Base-by-base conservation (phyloP, 30 jellyfish, hydroid and myxozoan genomes). In the Phacellophora camtschatica region DNA sequence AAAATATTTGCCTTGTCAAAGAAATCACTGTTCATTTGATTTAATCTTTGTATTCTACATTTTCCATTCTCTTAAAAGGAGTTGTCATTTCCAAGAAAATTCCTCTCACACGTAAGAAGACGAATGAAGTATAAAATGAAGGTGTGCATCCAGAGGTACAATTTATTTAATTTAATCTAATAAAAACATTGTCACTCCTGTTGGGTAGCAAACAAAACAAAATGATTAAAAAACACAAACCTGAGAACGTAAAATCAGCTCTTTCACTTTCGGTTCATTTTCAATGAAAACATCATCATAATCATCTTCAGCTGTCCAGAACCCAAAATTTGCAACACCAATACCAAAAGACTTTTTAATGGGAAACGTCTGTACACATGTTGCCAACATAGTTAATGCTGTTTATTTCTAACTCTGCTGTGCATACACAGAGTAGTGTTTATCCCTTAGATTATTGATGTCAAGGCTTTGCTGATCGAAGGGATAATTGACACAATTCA, bases 321-420 rank as follows among this genome's bases (percentile, higher is more conserved):
- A 80, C 1, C 91, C 91, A 34, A 80, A 66, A 35, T 80, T 80
- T 49, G 80, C 78, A 1, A 62, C 54, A 18, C 91, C 91, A 7
- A 55, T 25, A 18, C 84, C 91, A 51, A 55, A 49, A 39, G 84
- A 56, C 27, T 28, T 80, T 30, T 69, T 27, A 5, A 72, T 72
- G 0, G 86, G 18, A 32, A 72, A 51, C 20, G 62, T 53, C 42
- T 72, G 62, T n/a, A 54, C 55, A 34, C 53, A 32, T 16, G 86
- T 45, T 12, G 64, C 74, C 42, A 72, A 36, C 86, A 72, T 72
- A 8, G 16, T 25, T 2, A 13, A 62, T n/a, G n/a, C n/a, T n/a
- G n/a, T n/a, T n/a, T n/a, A n/a, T n/a, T n/a, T n/a, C n/a, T n/a
- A n/a, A n/a, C n/a, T n/a, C n/a, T n/a, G n/a, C n/a, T n/a, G n/a